These are phyloP conservation scores for Delichon dasypus DNA, from an alignment of 2,797 vertebrate species.

Conservation along the genomic window DNA sequence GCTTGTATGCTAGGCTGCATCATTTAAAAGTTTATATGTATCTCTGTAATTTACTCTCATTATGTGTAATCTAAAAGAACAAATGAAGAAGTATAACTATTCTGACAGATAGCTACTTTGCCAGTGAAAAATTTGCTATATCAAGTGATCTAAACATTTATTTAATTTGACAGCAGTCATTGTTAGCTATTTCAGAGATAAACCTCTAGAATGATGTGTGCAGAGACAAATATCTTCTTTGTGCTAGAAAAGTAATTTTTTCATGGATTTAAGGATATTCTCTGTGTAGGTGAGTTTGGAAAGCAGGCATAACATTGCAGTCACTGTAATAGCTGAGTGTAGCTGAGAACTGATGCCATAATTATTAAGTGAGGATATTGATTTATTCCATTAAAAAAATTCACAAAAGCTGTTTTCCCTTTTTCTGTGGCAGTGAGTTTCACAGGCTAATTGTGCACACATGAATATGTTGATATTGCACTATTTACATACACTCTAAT, in stretches of 20 bases:
- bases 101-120: background rate
- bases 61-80: background rate
- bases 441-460: background rate
- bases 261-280: background rate
- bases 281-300: background rate
- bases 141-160: background rate
- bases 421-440: background rate
- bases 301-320: background rate
- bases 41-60: background rate
- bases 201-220: background rate
- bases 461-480: background rate
- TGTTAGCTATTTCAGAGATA: background rate
- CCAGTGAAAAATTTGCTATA: background rate
- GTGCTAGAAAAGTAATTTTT: background rate
- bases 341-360: background rate
- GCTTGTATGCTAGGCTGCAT: background rate
- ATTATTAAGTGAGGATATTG: background rate
- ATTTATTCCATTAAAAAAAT: background rate
- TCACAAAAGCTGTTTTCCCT: background rate
- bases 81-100: background rate
- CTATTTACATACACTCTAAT: background rate
- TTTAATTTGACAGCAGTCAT: slow-evolving; percentile 6
- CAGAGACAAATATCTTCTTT: background rate
- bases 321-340: background rate
- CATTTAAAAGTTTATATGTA: background rate